Conservation (phyloP, 2,888 invertebrate genomes). For the Autographa pulchrina region DNA sequence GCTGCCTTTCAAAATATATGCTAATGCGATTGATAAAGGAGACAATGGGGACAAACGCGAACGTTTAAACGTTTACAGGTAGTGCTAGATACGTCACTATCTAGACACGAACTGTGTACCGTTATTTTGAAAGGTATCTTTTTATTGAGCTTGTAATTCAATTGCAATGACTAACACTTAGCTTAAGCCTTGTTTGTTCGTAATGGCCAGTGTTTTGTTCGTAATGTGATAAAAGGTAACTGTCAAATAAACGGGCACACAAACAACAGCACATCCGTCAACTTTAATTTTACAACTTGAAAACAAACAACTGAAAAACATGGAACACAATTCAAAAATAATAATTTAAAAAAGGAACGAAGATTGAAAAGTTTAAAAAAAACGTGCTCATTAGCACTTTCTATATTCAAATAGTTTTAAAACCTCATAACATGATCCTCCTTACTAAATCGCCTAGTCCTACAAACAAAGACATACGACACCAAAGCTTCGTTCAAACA, state of each 20-base stretch:
- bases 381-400: not conserved
- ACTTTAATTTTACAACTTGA: not conserved
- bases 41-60: constrained; percentile 45
- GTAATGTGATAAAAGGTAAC: not conserved
- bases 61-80: constrained; percentile 28
- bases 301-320: not conserved
- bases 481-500: constrained; percentile 61
- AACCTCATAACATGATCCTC: constrained; percentile 6
- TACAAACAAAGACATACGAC: constrained; percentile 71
- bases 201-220: not conserved
- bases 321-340: too few species aligned
- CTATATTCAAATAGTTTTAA: not conserved
- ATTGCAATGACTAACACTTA: not conserved
- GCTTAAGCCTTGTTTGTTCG: not conserved
- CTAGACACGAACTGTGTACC: constrained; percentile 34
- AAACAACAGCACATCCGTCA: not conserved
- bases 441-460: constrained; percentile 32
- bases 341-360: not conserved
- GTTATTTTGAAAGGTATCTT: constrained; percentile 20
- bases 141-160: not conserved
- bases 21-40: constrained; percentile 53
- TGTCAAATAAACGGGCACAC: not conserved
- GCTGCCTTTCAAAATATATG: constrained; percentile 57
- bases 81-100: constrained; percentile 29
- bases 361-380: not conserved